Conservation (phyloP, 2,113 vertebrate species). For the Excalfactoria chinensis region DNA sequence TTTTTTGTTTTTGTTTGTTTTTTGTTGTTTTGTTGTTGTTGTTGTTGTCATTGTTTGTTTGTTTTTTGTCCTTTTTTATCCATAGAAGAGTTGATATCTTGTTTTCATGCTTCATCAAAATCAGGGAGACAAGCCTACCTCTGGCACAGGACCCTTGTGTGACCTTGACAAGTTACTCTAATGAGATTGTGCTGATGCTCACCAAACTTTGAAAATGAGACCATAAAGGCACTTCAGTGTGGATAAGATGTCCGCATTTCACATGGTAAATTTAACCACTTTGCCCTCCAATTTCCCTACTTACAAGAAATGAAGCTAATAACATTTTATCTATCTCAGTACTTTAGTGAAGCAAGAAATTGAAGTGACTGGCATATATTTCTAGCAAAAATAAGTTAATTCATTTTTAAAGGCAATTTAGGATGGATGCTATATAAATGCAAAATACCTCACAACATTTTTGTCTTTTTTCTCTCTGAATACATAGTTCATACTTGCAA, state of each 20-base stretch:
- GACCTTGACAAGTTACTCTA: conserved; percentile 44
- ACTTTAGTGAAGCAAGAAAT: background rate
- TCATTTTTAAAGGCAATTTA: background rate
- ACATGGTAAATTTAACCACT: background rate
- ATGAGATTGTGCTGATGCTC: background rate
- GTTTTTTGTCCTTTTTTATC: background rate
- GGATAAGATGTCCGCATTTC: conserved; percentile 18
- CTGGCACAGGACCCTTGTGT: background rate
- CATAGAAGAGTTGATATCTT: background rate
- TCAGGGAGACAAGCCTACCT: background rate
- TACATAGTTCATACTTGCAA: background rate
- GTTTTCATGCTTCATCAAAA: background rate
- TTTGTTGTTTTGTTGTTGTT: no score
- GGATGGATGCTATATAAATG: background rate
- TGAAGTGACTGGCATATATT: background rate
- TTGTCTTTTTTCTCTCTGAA: background rate
- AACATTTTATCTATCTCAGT: background rate
- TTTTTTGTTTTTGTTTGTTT: background rate
- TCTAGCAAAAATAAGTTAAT: background rate
- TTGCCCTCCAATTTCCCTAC: conserved; percentile 29
- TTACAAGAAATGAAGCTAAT: conserved; percentile 27
- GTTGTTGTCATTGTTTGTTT: no score
- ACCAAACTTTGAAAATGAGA: conserved; percentile 39
- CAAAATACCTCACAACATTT: background rate
- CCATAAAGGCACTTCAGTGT: background rate